These are phyloP conservation scores for Halcyon senegalensis DNA, from an alignment of 2,113 vertebrate genomes.

Conservation along the genomic window DNA sequence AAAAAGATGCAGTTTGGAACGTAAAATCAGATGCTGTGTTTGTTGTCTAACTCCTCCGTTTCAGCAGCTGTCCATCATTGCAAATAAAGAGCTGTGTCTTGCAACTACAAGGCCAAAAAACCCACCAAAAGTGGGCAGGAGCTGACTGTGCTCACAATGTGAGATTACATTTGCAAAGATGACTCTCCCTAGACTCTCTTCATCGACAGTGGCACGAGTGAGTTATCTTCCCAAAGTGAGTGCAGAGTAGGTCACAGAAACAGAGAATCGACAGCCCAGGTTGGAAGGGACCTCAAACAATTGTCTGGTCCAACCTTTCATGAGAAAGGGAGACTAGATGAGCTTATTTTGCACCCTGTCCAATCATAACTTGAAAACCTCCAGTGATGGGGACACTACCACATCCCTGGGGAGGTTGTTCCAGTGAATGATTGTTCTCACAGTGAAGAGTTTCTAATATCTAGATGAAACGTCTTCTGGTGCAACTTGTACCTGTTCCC, in stretches of 20 bases:
- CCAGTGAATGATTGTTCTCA: neutral
- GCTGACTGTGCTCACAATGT: neutral
- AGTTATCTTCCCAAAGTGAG: neutral
- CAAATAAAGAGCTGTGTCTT: neutral
- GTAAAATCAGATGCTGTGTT: neutral
- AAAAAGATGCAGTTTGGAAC: neutral
- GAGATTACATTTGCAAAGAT: neutral
- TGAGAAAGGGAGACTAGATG: neutral
- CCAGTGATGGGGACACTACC: accelerated
- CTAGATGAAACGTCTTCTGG: neutral
- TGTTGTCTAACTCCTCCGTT: neutral
- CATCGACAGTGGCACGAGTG: neutral
- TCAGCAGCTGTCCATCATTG: neutral
- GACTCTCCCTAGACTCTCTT: neutral
- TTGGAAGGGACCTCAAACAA: neutral
- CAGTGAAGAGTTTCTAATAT: neutral
- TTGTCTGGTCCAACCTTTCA: neutral
- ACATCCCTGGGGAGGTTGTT: neutral
- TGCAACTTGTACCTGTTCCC: neutral
- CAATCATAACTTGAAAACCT: neutral
- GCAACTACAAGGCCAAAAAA: neutral
- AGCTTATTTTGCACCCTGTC: neutral
- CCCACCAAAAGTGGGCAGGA: neutral
- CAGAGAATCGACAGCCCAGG: neutral
- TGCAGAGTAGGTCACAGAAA: neutral